Percentiles rank a stretch among this genome's conserved stretches.
Conservation (phyloP, 2,113 vertebrate genomes). For the Redunca redunca region DNA sequence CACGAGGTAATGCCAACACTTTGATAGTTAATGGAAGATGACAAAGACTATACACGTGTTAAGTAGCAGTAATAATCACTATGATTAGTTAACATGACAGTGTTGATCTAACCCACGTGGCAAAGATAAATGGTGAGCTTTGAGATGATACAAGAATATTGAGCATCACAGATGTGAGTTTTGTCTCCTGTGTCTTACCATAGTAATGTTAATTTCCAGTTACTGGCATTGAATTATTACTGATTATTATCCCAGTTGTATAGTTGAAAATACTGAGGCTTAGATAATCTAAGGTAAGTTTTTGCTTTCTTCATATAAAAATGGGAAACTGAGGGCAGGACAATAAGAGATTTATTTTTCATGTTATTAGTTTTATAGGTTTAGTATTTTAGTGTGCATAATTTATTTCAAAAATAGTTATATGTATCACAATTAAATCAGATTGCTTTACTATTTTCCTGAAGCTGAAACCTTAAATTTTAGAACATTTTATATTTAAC, state of each 20-base stretch:
- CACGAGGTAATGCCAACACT: neutral
- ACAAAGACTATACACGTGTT: neutral
- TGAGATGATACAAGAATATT: neutral
- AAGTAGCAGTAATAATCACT: neutral
- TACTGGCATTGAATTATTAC: neutral
- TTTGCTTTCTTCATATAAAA: neutral
- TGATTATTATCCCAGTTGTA: neutral
- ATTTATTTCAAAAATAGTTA: neutral
- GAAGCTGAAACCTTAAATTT: neutral
- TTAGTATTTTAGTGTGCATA: neutral
- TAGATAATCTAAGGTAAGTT: neutral
- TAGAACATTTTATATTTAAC: neutral
- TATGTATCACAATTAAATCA: neutral
- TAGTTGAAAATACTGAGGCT: neutral
- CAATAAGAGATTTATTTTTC: neutral
- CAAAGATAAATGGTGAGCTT: neutral
- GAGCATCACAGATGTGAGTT: neutral
- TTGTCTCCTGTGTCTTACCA: neutral
- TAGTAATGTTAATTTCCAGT: neutral
- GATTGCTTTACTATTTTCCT: neutral
- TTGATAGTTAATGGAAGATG: neutral
- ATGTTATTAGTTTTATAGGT: neutral
- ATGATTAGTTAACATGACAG: neutral
- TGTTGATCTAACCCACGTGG: neutral
- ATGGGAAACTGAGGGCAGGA: neutral